These are phyloP conservation scores for Clusia tigrina DNA, from an alignment of 2,888 invertebrate species.

Conservation along the genomic window DNA sequence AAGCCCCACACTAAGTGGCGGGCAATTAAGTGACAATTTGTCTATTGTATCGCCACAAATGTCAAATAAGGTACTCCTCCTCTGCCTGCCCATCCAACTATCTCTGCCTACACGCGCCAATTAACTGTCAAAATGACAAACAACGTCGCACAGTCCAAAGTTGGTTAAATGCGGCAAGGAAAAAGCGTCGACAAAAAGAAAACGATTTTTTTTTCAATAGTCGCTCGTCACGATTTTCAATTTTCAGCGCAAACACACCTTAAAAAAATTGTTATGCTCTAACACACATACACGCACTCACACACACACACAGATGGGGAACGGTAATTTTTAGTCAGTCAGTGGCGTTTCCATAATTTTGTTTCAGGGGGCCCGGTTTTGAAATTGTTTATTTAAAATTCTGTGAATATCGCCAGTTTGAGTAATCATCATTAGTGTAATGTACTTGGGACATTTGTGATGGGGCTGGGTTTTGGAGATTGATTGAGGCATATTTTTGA, in stretches of 20 bases:
- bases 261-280: not conserved
- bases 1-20: slow-evolving; percentile 24
- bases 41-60: slow-evolving; percentile 29
- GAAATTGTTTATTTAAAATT: no score
- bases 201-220: slow-evolving; percentile 21
- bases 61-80: slow-evolving; percentile 25
- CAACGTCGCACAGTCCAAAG: not conserved
- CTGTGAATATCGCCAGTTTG: no score
- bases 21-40: slow-evolving; percentile 34
- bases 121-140: not conserved
- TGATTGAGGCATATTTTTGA: no score
- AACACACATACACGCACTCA: not conserved
- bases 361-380: no score
- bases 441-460: no score
- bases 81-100: not conserved
- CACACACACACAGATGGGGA: no score
- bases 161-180: not conserved
- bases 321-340: no score
- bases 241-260: slow-evolving; percentile 20
- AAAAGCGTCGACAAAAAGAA: slow-evolving; percentile 13
- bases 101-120: not conserved
- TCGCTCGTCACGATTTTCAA: slow-evolving; percentile 29
- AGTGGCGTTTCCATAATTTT: no score
- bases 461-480: no score
- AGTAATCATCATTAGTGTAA: no score